Evolutionary conservation across 1,140 invertebrate genomes (phyloP), one percentile per base, ranked within the genome.

Genomic region (Trichoplusia ni): DNA sequence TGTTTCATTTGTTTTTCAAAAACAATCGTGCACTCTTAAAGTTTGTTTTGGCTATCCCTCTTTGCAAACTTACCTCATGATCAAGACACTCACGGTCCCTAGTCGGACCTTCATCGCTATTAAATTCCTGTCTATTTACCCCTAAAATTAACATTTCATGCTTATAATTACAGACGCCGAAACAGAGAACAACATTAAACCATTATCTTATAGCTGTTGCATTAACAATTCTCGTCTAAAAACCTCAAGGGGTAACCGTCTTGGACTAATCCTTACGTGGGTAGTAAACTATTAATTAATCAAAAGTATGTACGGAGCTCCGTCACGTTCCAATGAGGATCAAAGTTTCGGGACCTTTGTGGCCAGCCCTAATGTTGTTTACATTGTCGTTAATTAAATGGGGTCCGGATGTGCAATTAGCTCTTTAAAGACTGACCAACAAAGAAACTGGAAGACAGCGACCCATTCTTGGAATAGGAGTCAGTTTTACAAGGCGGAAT

Each of bases 331-430:
- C 49, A 29, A 56, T 61, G 66, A 59, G 51, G 49, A 53, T 18
- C 47, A 59, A 65, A 68, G 33, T 72, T 72, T 40, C 42, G 21
- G 51, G 21, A 62, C 72, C 64, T 70, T 67, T 78, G 73, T 64
- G 71, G 71, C 64, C 53, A 23, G 27, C 67, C 47, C 61, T 76
- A 76, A 81, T 78, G 71, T 75, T 76, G 71, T 78, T 80, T 80
- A 76, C 75, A 69, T 70, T 69, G 67, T 71, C 66, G 69, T 71
- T 78, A 76, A 75, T 78, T 80, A 77, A 78, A 74, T 68, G 64
- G 53, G 64, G 64, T 59, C 64, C 69, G 23, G 58, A 49, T 47
- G 56, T 69, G 46, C 53, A 74, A 74, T 74, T 74, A 74, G 63
- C 65, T 67, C 49, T 60, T 63, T 58, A 47, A 42, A 61, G 49